Evolutionary conservation across 2,888 invertebrate species (phyloP).

Genomic region (Bhutanitis thaidina): DNA sequence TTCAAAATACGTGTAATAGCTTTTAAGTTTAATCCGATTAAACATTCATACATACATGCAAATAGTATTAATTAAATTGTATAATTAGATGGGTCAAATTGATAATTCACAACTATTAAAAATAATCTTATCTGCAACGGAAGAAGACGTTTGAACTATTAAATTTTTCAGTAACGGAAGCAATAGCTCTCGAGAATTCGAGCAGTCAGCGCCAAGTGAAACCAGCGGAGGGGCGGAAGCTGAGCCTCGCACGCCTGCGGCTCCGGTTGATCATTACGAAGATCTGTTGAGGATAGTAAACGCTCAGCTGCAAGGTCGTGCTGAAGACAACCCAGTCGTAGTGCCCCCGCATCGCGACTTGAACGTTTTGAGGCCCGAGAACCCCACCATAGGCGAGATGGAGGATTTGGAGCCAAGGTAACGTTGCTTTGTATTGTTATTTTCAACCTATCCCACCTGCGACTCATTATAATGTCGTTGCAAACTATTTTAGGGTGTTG

Average conservation of each 20-base stretch:
- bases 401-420: constrained; percentile 81
- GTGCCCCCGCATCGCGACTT: constrained; percentile 76
- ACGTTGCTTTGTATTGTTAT: no score
- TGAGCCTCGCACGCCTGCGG: constrained; percentile 56
- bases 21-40: no score
- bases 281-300: constrained; percentile 80
- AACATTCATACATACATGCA: no score
- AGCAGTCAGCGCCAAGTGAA: constrained; percentile 66
- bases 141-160: no score
- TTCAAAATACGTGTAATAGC: no score
- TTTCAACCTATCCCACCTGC: no score
- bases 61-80: no score
- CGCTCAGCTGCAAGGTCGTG: constrained; percentile 70
- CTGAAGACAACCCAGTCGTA: constrained; percentile 72
- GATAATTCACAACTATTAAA: no score
- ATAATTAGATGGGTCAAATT: no score
- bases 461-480: no score
- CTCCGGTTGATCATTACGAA: constrained; percentile 80
- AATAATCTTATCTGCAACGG: no score
- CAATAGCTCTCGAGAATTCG: constrained; percentile 69
- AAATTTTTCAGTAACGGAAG: constrained; percentile 51
- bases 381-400: constrained; percentile 86
- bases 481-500: no score
- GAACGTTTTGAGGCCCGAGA: constrained; percentile 76
- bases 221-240: constrained; percentile 53